A percentile compares a stretch with the other conserved stretches of the same genome.
Conservation (phyloP, 1,140 invertebrate genomes). For the Holcopasites calliopsidis region DNA sequence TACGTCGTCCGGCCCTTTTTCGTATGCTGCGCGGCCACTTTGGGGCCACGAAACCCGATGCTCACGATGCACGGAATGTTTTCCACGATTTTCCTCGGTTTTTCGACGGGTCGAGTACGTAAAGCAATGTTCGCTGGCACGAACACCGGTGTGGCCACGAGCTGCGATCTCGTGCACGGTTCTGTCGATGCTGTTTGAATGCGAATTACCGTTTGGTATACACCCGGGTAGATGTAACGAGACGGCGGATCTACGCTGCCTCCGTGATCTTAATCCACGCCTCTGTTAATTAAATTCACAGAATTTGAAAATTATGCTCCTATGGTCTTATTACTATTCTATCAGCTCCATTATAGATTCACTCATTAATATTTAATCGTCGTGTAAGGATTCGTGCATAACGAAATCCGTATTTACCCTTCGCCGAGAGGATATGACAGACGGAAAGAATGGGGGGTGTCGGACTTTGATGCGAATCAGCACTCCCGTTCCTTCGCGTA, state of each 20-base stretch:
- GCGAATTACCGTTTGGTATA: constrained; percentile 53
- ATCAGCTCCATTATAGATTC: no score
- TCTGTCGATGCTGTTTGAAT: constrained; percentile 46
- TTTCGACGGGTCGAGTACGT: constrained; percentile 32
- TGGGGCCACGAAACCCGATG: constrained; percentile 39
- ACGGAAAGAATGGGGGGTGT: neutral
- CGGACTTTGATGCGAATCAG: constrained; percentile 20
- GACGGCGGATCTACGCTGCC: neutral
- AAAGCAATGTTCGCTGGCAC: neutral
- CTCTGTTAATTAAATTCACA: no score
- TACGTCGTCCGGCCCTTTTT: constrained; percentile 50
- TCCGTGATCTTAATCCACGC: constrained; percentile 36
- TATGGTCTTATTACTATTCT: no score
- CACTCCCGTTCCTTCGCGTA: constrained; percentile 13
- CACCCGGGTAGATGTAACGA: neutral
- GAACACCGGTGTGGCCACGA: neutral
- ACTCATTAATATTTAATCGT: no score
- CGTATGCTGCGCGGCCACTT: constrained; percentile 55
- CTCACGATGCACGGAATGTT: constrained; percentile 37
- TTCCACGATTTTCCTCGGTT: constrained; percentile 50
- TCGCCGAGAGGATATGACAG: neutral
- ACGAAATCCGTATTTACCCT: no score
- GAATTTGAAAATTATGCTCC: neutral
- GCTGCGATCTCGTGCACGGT: constrained; percentile 10
- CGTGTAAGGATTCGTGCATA: no score